phyloP scores from a whole-genome alignment of 2,797 vertebrate species.

The Gambusia yucatana region DNA sequence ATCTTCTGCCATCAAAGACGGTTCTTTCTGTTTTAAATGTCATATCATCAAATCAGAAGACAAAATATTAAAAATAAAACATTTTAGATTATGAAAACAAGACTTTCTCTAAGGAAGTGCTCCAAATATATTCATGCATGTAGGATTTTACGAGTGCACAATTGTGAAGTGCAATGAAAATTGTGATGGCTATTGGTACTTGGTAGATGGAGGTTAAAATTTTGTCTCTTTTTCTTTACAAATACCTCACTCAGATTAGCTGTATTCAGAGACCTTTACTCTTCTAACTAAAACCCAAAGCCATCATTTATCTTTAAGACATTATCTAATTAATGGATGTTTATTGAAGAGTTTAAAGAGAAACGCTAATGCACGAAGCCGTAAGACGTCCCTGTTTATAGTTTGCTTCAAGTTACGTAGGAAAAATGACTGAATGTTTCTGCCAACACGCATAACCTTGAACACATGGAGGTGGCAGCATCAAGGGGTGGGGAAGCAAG shows the following conservation, averaged over 20 bases:
- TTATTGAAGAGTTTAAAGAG: background rate
- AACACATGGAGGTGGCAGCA: background rate
- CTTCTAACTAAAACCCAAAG: background rate
- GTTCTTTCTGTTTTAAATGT: background rate
- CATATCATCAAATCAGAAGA: background rate
- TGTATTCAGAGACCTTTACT: background rate
- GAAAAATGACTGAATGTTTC: background rate
- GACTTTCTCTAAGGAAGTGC: background rate
- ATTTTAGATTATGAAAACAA: background rate
- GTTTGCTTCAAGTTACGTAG: background rate
- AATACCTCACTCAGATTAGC: background rate
- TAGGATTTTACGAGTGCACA: too few species aligned
- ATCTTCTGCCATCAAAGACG: background rate
- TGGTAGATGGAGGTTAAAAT: background rate
- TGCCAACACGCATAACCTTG: background rate
- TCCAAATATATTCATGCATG: background rate
- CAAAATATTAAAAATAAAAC: background rate
- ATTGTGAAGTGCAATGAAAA: background rate
- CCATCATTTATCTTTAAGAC: background rate
- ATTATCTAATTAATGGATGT: background rate
- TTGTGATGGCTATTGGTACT: background rate
- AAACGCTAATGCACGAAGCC: background rate
- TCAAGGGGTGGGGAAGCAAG: background rate
- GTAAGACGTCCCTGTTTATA: background rate
- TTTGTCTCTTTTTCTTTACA: background rate